Conservation (phyloP, 2,888 invertebrate genomes). For the Hydrotaea cyrtoneurina region DNA sequence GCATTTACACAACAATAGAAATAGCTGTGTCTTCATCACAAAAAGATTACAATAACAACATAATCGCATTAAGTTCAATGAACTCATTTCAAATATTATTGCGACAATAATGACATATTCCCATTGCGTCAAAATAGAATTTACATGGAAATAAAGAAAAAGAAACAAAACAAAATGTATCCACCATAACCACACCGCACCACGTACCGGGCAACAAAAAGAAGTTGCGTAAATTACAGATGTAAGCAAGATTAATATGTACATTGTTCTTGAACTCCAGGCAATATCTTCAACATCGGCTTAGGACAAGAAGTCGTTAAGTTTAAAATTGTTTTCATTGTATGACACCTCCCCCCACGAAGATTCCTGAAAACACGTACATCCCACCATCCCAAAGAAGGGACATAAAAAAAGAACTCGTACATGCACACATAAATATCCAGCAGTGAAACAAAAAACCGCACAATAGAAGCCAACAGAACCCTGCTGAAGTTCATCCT, state of each 20-base stretch:
- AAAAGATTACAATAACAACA: too few species aligned
- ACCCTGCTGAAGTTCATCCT: neutral
- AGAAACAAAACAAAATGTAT: neutral
- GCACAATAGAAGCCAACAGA: slow-evolving; percentile 21
- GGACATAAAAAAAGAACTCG: neutral
- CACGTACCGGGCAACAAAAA: neutral
- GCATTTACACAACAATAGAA: too few species aligned
- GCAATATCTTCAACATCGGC: neutral
- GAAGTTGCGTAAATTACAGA: slow-evolving; percentile 12
- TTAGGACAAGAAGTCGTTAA: slow-evolving; percentile 35
- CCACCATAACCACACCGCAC: neutral
- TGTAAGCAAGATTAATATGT: neutral
- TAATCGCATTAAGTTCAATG: neutral
- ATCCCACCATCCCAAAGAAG: too few species aligned
- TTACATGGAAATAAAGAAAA: neutral
- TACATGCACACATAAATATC: slow-evolving; percentile 18
- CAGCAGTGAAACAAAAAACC: neutral
- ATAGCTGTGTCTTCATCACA: too few species aligned
- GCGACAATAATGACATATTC: neutral
- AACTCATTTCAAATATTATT: neutral
- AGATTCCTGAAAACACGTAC: neutral
- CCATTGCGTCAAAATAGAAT: neutral
- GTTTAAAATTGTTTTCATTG: slow-evolving; percentile 21
- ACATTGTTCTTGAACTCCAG: neutral
- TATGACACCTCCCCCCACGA: neutral